Percentiles rank a stretch among this genome's conserved stretches.
phyloP scores from a whole-genome alignment of 2,888 invertebrate genomes.

The Bimastos eiseni region DNA sequence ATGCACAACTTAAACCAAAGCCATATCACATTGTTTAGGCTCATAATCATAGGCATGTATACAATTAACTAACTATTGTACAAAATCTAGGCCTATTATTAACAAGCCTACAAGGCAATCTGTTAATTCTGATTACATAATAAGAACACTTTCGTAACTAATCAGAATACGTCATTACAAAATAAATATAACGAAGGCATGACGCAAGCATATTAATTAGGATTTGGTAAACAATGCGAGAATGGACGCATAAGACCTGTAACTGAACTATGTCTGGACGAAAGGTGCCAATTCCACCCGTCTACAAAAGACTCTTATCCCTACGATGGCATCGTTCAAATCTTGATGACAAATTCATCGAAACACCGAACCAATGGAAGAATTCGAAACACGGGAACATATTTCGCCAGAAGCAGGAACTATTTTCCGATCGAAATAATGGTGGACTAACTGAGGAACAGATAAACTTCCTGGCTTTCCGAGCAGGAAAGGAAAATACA shows the following conservation, averaged over 20 bases:
- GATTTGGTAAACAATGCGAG: not conserved
- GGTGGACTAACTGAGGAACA: slow-evolving; percentile 7
- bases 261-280: slow-evolving; percentile 3
- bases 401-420: not conserved
- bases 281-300: not conserved
- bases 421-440: not conserved
- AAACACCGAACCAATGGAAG: not conserved
- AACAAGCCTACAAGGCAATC: too few relatives aligned
- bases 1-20: too few relatives aligned
- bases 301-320: not conserved
- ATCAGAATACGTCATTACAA: not conserved
- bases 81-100: too few relatives aligned
- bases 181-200: not conserved
- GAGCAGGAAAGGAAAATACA: not conserved
- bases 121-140: not conserved
- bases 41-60: too few relatives aligned
- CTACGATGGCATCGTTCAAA: not conserved
- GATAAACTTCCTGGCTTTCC: not conserved
- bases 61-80: too few relatives aligned
- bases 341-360: not conserved
- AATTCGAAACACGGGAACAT: not conserved
- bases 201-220: not conserved
- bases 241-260: not conserved
- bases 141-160: not conserved
- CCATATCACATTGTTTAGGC: too few relatives aligned